A percentile compares a stretch with the other conserved stretches of the same genome.
These are phyloP conservation scores for Chloroceryle inda DNA, from an alignment of 2,797 vertebrate species.

Conservation along the genomic window DNA sequence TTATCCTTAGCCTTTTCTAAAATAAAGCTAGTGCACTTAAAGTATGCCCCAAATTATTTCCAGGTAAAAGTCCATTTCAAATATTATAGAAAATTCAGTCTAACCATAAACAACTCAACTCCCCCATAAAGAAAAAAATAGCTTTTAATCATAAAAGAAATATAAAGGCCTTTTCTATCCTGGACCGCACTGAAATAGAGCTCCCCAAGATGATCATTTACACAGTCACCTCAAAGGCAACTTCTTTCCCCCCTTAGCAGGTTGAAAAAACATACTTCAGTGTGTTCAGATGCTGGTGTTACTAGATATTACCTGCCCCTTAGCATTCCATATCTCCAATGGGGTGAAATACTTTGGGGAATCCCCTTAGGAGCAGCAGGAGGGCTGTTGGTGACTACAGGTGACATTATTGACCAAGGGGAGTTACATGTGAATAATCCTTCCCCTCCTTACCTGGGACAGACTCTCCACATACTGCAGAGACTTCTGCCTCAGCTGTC, in stretches of 20 bases:
- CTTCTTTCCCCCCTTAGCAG: neutral
- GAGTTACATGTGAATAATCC: neutral
- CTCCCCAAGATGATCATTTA: neutral
- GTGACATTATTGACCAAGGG: neutral
- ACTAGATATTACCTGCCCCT: neutral
- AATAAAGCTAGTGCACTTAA: neutral
- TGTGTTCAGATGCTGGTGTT: neutral
- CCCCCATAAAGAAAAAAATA: neutral
- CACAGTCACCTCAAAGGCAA: neutral
- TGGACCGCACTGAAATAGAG: neutral
- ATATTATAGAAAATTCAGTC: neutral
- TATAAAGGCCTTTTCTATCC: neutral
- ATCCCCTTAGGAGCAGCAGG: neutral
- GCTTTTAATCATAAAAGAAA: neutral
- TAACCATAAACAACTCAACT: neutral
- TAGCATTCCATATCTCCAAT: neutral
- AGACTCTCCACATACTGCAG: neutral
- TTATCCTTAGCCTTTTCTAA: neutral
- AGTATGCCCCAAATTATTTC: neutral
- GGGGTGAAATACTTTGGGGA: neutral
- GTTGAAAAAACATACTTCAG: accelerated
- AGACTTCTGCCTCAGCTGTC: neutral
- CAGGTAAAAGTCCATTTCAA: neutral
- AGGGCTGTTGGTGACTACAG: neutral
- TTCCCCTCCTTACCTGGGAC: neutral